phyloP scores from a whole-genome alignment of 2,888 invertebrate genomes.

The Galeruca laticollis region DNA sequence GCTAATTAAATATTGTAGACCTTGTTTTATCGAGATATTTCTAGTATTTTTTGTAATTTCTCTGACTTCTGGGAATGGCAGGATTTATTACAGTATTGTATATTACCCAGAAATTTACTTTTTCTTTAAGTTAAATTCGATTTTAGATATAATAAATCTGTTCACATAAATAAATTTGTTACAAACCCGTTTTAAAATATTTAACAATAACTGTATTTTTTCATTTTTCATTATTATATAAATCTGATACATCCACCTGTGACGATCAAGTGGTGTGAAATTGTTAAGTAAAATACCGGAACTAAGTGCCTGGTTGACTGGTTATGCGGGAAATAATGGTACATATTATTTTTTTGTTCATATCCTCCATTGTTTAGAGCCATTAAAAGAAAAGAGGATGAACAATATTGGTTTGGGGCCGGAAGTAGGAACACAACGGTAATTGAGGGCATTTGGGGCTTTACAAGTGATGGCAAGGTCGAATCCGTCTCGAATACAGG shows the following conservation, averaged over 20 bases:
- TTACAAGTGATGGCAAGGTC: background rate
- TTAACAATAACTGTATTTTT: background rate
- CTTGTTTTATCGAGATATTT: too few relatives aligned
- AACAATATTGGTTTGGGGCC: background rate
- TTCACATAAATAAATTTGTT: too few relatives aligned
- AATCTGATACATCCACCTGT: constrained; percentile 4
- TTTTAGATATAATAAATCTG: too few relatives aligned
- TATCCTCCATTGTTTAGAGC: background rate
- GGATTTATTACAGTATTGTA: too few relatives aligned
- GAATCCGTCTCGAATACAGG: background rate
- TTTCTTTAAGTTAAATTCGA: too few relatives aligned
- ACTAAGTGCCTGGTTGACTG: constrained; percentile 1
- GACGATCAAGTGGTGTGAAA: background rate
- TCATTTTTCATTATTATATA: background rate
- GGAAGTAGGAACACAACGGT: background rate
- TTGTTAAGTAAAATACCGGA: background rate
- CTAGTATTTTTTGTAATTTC: too few relatives aligned
- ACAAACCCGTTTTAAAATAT: too few relatives aligned
- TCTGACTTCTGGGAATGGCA: too few relatives aligned
- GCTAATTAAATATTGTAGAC: too few relatives aligned
- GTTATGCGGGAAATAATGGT: background rate
- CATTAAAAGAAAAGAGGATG: constrained; percentile 1
- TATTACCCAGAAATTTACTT: too few relatives aligned
- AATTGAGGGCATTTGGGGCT: background rate
- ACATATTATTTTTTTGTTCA: background rate